phyloP scores from a whole-genome alignment of 2,113 vertebrate genomes.

The Variabilichromis moorii region DNA sequence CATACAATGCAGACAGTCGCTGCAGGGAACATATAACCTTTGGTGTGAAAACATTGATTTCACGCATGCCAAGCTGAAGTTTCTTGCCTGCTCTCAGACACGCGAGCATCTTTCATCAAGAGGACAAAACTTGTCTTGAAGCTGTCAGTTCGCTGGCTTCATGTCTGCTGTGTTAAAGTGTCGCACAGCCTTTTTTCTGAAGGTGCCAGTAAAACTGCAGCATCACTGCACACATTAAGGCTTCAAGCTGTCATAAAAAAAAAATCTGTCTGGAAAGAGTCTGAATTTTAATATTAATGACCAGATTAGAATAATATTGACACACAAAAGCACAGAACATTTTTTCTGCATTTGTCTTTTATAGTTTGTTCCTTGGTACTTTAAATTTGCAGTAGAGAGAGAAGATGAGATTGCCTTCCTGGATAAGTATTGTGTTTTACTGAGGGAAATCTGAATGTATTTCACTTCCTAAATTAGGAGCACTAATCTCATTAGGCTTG shows the following conservation, averaged over 20 bases:
- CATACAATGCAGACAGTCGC: not conserved
- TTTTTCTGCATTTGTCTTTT: not conserved
- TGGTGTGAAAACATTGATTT: constrained; percentile 63
- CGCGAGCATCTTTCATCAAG: not conserved
- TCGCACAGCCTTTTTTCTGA: not conserved
- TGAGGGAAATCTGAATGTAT: not conserved
- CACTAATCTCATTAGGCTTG: constrained; percentile 20
- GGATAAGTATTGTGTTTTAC: not conserved
- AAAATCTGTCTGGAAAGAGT: not conserved
- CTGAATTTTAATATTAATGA: not conserved
- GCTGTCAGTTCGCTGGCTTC: constrained; percentile 10
- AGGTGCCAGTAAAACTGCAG: not conserved
- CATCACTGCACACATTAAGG: constrained; percentile 6
- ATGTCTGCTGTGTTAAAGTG: not conserved
- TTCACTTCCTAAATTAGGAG: constrained; percentile 14
- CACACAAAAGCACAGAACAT: not conserved
- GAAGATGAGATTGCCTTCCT: not conserved
- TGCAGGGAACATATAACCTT: constrained; percentile 40
- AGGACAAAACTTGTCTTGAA: constrained; percentile 18
- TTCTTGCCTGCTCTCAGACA: constrained; percentile 20
- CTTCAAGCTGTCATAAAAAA: not conserved
- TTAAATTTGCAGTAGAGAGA: not conserved
- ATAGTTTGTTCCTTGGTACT: not conserved
- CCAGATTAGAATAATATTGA: not conserved
- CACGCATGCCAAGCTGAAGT: constrained; percentile 36